Percentiles rank a stretch among this genome's conserved stretches.
Evolutionary conservation across 2,888 invertebrate genomes (phyloP).

Genomic region (Octonoba sinensis): DNA sequence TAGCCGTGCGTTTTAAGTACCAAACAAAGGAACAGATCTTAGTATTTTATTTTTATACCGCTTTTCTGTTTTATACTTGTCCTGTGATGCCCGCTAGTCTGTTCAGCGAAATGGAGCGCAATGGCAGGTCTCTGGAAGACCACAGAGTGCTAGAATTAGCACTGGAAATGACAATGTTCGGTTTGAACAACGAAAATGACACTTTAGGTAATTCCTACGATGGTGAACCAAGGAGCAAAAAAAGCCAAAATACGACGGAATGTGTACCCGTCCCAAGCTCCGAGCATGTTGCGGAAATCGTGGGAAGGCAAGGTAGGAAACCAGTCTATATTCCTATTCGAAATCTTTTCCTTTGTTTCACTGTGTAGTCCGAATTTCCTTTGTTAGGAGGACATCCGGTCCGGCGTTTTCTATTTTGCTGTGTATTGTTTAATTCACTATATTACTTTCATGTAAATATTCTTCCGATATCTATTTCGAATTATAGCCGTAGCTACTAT

Average conservation of each 20-base stretch:
- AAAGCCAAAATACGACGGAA: slow-evolving; percentile 98
- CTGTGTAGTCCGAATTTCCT: slow-evolving; percentile 33
- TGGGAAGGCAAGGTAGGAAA: slow-evolving; percentile 96
- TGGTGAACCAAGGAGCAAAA: slow-evolving; percentile 75
- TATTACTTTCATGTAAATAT: too few species aligned
- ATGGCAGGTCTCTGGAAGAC: slow-evolving; percentile 78
- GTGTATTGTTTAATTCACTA: too few species aligned
- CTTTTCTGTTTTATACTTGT: slow-evolving; percentile 53
- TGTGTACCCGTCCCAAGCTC: slow-evolving; percentile 99
- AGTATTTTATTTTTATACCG: slow-evolving; percentile 52
- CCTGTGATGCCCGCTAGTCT: slow-evolving; percentile 82
- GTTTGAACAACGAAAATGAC: slow-evolving; percentile 72
- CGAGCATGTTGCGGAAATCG: slow-evolving; percentile 99
- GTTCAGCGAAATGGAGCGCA: slow-evolving; percentile 82
- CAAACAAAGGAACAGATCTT: slow-evolving; percentile 36
- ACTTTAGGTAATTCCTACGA: slow-evolving; percentile 65
- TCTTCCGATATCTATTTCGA: slow-evolving; percentile 13
- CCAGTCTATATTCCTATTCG: too few species aligned
- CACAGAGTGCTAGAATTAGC: slow-evolving; percentile 89
- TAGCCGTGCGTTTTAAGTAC: slow-evolving; percentile 50
- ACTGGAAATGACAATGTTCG: slow-evolving; percentile 85
- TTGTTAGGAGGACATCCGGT: slow-evolving; percentile 56
- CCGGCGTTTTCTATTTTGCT: background rate
- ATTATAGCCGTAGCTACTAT: slow-evolving; percentile 60
- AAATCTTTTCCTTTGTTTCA: background rate